A percentile compares a stretch with the other conserved stretches of the same genome.
Conservation (phyloP, 2,113 vertebrate species). For the Hyperopisus bebe region DNA sequence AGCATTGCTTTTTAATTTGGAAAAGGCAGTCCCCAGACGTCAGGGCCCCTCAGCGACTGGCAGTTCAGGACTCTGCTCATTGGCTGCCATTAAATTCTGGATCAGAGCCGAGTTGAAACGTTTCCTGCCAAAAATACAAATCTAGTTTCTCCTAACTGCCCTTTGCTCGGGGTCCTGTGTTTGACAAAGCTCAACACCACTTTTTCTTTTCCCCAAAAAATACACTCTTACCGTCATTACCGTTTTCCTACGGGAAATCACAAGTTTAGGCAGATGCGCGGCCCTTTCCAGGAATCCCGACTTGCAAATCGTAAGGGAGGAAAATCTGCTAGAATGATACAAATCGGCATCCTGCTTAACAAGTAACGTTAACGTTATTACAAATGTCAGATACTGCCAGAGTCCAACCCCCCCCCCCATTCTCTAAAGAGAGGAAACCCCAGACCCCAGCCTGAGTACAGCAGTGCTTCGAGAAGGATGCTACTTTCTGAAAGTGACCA, state of each 20-base stretch:
- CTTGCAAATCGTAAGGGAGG: neutral
- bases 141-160: neutral
- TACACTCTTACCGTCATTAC: neutral
- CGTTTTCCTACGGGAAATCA: neutral
- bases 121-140: neutral
- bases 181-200: neutral
- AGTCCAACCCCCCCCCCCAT: neutral
- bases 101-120: neutral
- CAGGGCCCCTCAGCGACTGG: neutral
- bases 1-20: neutral
- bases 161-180: neutral
- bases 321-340: neutral
- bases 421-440: neutral
- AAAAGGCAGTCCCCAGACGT: neutral
- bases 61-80: neutral
- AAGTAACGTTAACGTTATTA: neutral
- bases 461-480: neutral
- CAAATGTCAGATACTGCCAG: neutral
- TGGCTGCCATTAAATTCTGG: neutral
- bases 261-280: neutral
- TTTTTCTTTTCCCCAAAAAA: neutral
- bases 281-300: neutral
- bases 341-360: neutral
- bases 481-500: neutral
- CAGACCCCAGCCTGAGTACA: neutral